These are phyloP conservation scores for Parus major DNA, from an alignment of 2,113 vertebrate genomes.

Conservation along the genomic window DNA sequence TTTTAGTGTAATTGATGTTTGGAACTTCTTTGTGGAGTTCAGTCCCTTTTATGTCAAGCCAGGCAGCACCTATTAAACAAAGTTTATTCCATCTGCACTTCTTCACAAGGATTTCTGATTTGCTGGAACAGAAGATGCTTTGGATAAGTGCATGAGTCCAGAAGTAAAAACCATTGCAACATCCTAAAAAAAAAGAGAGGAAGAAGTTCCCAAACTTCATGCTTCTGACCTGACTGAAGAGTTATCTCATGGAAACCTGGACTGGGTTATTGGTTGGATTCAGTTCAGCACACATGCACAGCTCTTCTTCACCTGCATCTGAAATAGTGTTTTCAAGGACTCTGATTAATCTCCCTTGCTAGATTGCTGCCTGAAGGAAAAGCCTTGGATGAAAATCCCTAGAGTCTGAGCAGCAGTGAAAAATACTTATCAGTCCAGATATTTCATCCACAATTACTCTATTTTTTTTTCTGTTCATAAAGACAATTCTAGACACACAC, in stretches of 20 bases:
- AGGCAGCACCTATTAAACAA: not conserved
- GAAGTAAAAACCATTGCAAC: not conserved
- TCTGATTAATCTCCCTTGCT: not conserved
- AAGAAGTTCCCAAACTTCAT: not conserved
- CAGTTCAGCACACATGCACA: not conserved
- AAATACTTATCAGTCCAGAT: not conserved
- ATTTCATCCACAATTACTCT: not conserved
- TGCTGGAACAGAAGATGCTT: not conserved
- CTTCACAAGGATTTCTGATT: not conserved
- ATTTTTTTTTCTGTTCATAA: not conserved
- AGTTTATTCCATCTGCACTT: not conserved
- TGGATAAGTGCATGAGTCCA: not conserved
- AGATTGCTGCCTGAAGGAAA: not conserved
- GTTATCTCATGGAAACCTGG: not conserved
- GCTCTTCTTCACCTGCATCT: not conserved
- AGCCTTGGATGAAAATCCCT: not conserved
- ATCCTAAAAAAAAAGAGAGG: not conserved
- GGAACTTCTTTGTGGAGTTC: not conserved
- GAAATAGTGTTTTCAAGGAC: not conserved
- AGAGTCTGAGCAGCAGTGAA: not conserved
- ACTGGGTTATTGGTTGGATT: not conserved
- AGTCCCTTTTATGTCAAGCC: not conserved
- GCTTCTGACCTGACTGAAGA: not conserved
- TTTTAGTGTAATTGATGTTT: not conserved
- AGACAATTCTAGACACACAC: not conserved